Evolutionary conservation across 2,888 invertebrate genomes (phyloP).

Genomic region (Phalera bucephala): DNA sequence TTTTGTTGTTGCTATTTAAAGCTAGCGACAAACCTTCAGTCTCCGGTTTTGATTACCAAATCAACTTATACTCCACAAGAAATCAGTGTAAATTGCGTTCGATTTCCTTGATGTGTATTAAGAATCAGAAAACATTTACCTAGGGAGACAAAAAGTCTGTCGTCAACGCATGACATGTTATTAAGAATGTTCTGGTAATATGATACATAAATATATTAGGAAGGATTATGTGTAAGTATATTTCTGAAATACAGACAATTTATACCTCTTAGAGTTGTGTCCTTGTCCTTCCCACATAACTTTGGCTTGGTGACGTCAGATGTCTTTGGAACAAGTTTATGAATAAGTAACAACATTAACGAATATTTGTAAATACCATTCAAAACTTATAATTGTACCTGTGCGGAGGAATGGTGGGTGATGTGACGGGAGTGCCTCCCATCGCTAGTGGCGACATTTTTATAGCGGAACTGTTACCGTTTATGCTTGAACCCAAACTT

Average conservation of each 20-base stretch:
- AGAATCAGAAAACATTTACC: too few species aligned
- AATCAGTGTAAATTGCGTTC: too few species aligned
- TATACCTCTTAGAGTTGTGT: slow-evolving; percentile 1
- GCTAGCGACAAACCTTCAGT: too few species aligned
- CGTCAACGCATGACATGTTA: too few species aligned
- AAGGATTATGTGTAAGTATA: too few species aligned
- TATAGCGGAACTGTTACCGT: slow-evolving; percentile 80
- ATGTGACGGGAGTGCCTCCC: slow-evolving; percentile 39
- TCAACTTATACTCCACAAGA: too few species aligned
- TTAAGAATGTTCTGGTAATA: too few species aligned
- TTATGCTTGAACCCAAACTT: slow-evolving; percentile 83
- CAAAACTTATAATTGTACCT: slow-evolving; percentile 43
- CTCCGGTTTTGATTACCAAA: too few species aligned
- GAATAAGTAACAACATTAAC: background rate
- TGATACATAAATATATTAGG: too few species aligned
- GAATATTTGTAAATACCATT: background rate
- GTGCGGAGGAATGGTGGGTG: slow-evolving; percentile 58
- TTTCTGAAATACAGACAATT: slow-evolving; percentile 1
- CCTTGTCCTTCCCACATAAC: slow-evolving; percentile 1
- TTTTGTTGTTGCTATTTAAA: too few species aligned
- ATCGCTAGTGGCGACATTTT: slow-evolving; percentile 73
- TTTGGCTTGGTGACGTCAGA: slow-evolving; percentile 1
- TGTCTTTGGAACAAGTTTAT: slow-evolving; percentile 1
- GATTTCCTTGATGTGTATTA: too few species aligned
- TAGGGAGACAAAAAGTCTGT: too few species aligned